A percentile compares a stretch with the other conserved stretches of the same genome.
Conservation (phyloP, 23 tunicate genomes). For the Diplosoma virens region DNA sequence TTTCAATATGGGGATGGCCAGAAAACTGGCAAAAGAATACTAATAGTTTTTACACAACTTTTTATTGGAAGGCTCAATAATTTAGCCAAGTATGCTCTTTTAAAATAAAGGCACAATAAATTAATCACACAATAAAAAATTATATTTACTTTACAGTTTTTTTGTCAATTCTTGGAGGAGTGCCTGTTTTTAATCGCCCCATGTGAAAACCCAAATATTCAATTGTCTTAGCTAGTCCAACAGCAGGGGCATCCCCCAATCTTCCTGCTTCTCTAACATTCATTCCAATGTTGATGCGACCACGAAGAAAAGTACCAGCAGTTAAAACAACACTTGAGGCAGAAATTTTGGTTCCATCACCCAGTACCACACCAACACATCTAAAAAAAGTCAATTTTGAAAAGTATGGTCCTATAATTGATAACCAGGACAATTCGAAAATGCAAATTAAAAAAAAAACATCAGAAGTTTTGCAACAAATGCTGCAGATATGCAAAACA, state of each 20-base stretch:
- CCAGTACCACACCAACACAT: conserved; percentile 71
- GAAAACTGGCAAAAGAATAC: too few species aligned
- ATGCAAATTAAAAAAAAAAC: background rate
- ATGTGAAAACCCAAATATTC: conserved; percentile 78
- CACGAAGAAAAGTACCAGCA: conserved; percentile 86
- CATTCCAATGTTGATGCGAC: conserved; percentile 65
- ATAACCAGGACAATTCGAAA: too few species aligned
- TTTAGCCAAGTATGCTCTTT: too few species aligned
- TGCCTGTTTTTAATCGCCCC: conserved; percentile 92
- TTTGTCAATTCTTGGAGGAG: conserved; percentile 79
- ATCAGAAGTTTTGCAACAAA: background rate
- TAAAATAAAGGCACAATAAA: too few species aligned
- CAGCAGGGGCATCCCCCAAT: conserved; percentile 68
- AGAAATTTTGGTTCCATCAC: conserved; percentile 35
- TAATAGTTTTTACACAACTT: too few species aligned
- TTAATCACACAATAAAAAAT: too few species aligned
- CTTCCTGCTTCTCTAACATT: conserved; percentile 60
- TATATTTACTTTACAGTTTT: conserved; percentile 44
- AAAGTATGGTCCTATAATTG: background rate
- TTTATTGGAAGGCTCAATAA: too few species aligned
- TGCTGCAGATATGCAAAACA: background rate
- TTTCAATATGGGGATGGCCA: too few species aligned
- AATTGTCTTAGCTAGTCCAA: conserved; percentile 76
- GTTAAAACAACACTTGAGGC: conserved; percentile 67
- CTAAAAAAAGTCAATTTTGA: conserved; percentile 7